Evolutionary conservation across 2,888 invertebrate species (phyloP).

Genomic region (Sesia apiformis): DNA sequence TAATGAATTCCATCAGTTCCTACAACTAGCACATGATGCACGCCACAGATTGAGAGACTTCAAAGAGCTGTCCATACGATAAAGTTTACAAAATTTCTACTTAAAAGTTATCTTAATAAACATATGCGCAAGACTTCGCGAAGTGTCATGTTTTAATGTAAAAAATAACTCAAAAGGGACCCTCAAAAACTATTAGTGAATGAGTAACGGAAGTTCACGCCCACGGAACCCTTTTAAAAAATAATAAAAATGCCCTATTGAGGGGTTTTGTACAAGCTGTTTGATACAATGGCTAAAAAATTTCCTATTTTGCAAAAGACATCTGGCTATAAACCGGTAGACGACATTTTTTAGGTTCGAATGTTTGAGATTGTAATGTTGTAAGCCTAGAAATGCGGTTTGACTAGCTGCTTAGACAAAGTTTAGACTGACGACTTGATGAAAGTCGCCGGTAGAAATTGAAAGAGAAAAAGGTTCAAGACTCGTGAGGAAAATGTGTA

Average conservation of each 20-base stretch:
- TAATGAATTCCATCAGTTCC: no score
- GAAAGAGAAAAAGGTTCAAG: no score
- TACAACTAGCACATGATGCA: no score
- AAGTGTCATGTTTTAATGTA: constrained; percentile 27
- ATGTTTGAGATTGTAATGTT: neutral
- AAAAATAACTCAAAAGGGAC: constrained; percentile 19
- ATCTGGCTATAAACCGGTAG: constrained; percentile 13
- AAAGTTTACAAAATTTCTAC: neutral
- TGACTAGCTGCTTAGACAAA: no score
- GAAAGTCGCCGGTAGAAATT: no score
- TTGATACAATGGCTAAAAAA: constrained; percentile 19
- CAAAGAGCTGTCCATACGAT: no score
- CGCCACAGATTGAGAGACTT: no score
- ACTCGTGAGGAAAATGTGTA: no score
- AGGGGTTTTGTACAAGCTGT: constrained; percentile 12
- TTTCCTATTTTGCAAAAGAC: constrained; percentile 8
- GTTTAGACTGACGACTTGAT: no score
- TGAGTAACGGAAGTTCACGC: constrained; percentile 27
- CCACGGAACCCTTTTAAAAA: constrained; percentile 41
- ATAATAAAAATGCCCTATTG: constrained; percentile 30
- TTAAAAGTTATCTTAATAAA: neutral
- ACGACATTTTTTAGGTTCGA: neutral
- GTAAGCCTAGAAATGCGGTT: no score
- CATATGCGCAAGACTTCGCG: neutral
- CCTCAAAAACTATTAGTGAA: constrained; percentile 22